Conservation (phyloP, 2,113 vertebrate genomes). For the Argyrosomus japonicus region DNA sequence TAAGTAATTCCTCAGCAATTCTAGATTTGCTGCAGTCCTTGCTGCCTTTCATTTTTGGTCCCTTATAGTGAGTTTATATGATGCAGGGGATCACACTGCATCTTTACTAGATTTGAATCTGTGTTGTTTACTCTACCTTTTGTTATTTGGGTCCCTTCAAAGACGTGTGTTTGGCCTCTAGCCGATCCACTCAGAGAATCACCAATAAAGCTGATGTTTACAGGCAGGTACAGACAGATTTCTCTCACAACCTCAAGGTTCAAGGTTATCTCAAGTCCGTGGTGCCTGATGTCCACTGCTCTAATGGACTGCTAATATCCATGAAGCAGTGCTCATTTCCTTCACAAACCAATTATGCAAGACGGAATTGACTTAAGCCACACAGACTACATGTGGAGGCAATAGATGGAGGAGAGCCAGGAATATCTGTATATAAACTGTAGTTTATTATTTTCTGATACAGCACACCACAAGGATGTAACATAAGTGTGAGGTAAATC, state of each 20-base stretch:
- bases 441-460: not conserved
- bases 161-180: not conserved
- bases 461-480: not conserved
- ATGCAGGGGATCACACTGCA: not conserved
- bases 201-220: not conserved
- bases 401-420: not conserved
- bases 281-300: not conserved
- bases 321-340: constrained; percentile 39
- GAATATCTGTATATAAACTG: not conserved
- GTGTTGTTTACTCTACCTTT: not conserved
- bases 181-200: not conserved
- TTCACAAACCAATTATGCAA: constrained; percentile 43
- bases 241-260: not conserved
- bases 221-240: not conserved
- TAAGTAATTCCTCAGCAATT: not conserved
- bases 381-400: not conserved
- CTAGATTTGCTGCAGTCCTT: not conserved
- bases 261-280: constrained; percentile 42
- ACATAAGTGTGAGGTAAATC: not conserved
- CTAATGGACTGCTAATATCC: constrained; percentile 33
- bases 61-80: not conserved
- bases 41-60: not conserved
- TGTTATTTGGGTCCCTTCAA: not conserved
- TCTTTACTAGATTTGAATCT: not conserved
- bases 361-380: constrained; percentile 29